Evolutionary conservation across 2,888 invertebrate species (phyloP), one percentile per base, ranked within the genome.

Genomic region (Apamea epomidion): DNA sequence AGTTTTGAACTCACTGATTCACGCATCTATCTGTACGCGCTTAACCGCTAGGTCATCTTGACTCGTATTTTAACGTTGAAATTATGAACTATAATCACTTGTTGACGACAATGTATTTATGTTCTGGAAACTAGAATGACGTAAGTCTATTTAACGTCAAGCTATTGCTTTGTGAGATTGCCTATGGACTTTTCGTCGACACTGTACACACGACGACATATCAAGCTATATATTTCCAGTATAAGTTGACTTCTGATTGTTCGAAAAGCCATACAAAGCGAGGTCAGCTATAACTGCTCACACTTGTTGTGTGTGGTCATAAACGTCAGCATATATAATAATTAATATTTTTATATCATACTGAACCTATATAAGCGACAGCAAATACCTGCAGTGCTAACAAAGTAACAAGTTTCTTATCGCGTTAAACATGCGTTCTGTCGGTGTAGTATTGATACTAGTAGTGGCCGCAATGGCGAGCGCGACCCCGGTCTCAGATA

Each of bases 381-480:
- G 18, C 29, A 67, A 58, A 48, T 62, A 54, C 48, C 16, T 29
- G 69, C 42, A 62, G 25, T 45, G 48, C 58, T 32, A 29, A 67
- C 62, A 42, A 81, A 73, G 67, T 42, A 58, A 70, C 32, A 42
- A 45, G 60, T 74, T 29, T 25, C n/a, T 16, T 58, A 73, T 21
- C 65, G 54, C 48, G 54, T 18, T 62, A 37, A 81, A 58, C 3
- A 58, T 58, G 58, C 10, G 58, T 58, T 58, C 25, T 25, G 58
- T 58, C 25, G n/a, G 58, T 81, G 32, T 83, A 16, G 77, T 81
- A 45, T 77, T 81, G 73, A 62, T 87, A 32, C 69, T 88, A 65
- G 77, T 73, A n/a, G 60, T 88, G 62, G 79, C 85, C 62, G 60
- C 87, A 70, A 88, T 90, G 83, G 88, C 86, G 16, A 62, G n/a